Evolutionary conservation across 2,797 vertebrate species (phyloP).

Genomic region (Myotis vivesi): DNA sequence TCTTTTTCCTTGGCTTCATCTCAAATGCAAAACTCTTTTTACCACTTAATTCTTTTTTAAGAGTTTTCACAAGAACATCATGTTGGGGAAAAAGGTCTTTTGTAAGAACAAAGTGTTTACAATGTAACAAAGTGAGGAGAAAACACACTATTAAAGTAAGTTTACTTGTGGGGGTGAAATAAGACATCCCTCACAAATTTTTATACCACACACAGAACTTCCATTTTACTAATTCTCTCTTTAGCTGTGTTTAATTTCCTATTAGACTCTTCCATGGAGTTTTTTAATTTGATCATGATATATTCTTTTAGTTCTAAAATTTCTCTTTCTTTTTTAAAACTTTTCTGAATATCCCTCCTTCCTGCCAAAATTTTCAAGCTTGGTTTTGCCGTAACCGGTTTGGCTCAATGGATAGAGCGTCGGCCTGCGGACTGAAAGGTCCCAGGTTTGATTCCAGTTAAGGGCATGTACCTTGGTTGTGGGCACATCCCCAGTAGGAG

Average conservation of each 20-base stretch:
- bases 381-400: not conserved
- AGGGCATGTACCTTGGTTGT: too few species aligned
- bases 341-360: slow-evolving; percentile 13
- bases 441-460: too few species aligned
- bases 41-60: not conserved
- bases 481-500: too few species aligned
- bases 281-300: not conserved
- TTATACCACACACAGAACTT: not conserved
- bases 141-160: not conserved
- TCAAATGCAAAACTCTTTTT: not conserved
- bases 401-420: too few species aligned
- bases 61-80: not conserved
- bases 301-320: not conserved
- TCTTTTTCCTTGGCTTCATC: not conserved
- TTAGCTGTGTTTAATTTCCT: slow-evolving; percentile 9
- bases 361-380: not conserved
- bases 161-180: not conserved
- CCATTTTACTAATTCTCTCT: not conserved
- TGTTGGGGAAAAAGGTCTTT: not conserved
- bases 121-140: not conserved
- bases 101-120: not conserved
- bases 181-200: not conserved
- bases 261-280: not conserved
- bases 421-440: too few species aligned
- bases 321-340: not conserved